Conservation (phyloP, 2,888 invertebrate genomes). For the Endotricha flammealis region DNA sequence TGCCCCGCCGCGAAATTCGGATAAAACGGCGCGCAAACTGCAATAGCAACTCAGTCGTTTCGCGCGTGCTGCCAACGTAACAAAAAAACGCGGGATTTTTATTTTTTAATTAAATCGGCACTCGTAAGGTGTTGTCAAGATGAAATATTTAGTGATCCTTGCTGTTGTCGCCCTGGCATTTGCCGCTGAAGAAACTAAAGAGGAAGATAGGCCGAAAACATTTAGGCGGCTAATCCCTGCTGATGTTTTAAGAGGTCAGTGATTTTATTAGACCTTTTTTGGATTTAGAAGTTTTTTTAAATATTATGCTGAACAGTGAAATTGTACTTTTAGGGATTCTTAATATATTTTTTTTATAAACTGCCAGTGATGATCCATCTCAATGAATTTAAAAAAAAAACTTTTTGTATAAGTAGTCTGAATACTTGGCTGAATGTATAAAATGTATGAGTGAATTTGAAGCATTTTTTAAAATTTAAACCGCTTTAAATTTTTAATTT, state of each 20-base stretch:
- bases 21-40: conserved; percentile 59
- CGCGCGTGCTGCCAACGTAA: conserved; percentile 36
- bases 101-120: conserved; percentile 37
- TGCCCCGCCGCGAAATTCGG: conserved; percentile 44
- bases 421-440: too few species aligned
- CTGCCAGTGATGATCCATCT: too few species aligned
- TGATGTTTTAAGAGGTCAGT: conserved; percentile 92
- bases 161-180: conserved; percentile 74
- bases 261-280: conserved; percentile 14
- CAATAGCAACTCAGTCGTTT: conserved; percentile 58
- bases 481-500: too few species aligned
- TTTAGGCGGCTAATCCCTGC: conserved; percentile 92
- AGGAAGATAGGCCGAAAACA: conserved; percentile 81
- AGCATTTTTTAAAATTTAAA: too few species aligned
- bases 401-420: too few species aligned
- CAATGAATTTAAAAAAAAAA: too few species aligned
- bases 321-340: too few species aligned
- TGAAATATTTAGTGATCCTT: conserved; percentile 76
- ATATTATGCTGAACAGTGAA: background rate
- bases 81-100: conserved; percentile 44
- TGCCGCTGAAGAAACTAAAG: conserved; percentile 76
- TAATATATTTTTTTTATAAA: too few species aligned
- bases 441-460: too few species aligned
- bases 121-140: conserved; percentile 52
- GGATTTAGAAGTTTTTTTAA: conserved; percentile 2